Conservation (phyloP, 2,113 vertebrate genomes). For the Orientallactaga bullata region DNA sequence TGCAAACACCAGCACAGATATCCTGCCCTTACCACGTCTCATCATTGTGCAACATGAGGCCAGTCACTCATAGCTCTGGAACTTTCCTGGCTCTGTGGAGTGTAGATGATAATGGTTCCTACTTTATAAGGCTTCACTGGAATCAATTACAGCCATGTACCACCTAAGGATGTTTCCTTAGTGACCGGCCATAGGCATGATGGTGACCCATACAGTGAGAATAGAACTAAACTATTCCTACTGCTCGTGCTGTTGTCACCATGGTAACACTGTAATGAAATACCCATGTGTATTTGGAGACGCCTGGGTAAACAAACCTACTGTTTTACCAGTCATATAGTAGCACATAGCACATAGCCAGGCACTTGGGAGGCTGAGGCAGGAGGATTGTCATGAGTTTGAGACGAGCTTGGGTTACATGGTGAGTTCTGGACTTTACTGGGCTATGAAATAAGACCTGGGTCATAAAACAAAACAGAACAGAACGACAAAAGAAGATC, state of each 20-base stretch:
- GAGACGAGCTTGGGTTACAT: background rate
- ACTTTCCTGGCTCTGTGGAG: background rate
- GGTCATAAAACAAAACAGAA: background rate
- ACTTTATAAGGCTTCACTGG: background rate
- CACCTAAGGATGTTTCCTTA: fast-evolving
- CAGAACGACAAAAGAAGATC: background rate
- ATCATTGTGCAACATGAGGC: fast-evolving
- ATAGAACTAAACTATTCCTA: background rate
- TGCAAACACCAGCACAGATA: background rate
- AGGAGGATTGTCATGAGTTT: background rate
- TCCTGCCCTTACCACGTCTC: background rate
- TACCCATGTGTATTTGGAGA: no score
- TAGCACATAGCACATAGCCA: background rate
- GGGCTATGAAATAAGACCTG: background rate
- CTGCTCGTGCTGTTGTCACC: background rate
- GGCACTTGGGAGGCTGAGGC: background rate
- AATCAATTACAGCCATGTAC: background rate
- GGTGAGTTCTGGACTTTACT: background rate
- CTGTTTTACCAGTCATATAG: fast-evolving
- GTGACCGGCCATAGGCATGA: background rate
- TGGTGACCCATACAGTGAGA: background rate
- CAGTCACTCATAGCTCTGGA: background rate
- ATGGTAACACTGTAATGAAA: fast-evolving
- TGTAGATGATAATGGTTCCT: fast-evolving
- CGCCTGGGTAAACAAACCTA: background rate